Evolutionary conservation across 2,797 vertebrate genomes (phyloP), one percentile per base, ranked within the genome.

Genomic region (Peromyscus attwateri): DNA sequence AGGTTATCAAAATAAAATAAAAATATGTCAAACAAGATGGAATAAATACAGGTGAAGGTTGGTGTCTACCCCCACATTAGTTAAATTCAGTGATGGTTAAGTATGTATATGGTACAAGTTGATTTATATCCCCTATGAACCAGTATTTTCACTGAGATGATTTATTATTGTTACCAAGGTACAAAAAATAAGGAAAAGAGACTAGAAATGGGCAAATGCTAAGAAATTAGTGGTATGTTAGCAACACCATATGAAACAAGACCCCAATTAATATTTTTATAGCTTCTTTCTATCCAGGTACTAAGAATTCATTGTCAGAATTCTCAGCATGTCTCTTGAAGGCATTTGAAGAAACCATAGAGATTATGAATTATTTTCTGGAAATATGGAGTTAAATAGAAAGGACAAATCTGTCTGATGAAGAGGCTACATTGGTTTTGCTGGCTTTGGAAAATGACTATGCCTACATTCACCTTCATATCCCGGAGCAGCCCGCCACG

Each of bases 371-470:
- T 71, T 92, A 31, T 29, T 13, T 71, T 73, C 46, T 92, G 68
- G 57, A 97, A 94, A 82, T 25, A 23, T 46, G n/a, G 25, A 91
- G 57, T 94, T 79, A 94, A 76, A 71, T 73, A 83, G 76, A 92
- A 96, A 94, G 87, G 80, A 46, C 40, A 64, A 70, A 79, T 87
- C 19, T 94, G 66, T 34, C 27, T 85, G n/a, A 68, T 71, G 3
- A 17, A 21, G 13, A 25, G 14, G 29, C n/a, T 82, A 12, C 12
- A 57, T 70, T 85, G 64, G 31, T 77, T 85, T 91, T 87, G 6
- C 27, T 96, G 34, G 46, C 17, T 43, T 76, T 66, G 73, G 95
- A 93, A 95, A 97, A 66, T 94, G 34, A 91, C 62, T 14, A 68
- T 6, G 40, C 52, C 23, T 52, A 55, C 6, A 52, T 92, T 92